Percentiles rank a stretch among this genome's conserved stretches.
Conservation (phyloP, 1,140 invertebrate genomes). For the Muscidifurax raptorellus region DNA sequence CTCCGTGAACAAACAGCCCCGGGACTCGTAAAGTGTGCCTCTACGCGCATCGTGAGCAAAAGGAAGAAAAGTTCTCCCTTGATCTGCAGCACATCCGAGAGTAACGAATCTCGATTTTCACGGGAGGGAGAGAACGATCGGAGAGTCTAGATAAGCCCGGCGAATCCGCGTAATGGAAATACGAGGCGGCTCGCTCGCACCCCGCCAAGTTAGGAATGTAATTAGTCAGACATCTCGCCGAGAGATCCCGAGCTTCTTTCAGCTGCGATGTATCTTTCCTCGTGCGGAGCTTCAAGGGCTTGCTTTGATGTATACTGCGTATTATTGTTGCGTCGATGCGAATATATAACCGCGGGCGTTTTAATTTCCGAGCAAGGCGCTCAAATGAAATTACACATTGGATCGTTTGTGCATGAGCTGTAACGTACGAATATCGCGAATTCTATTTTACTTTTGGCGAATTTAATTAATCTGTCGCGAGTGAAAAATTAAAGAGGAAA, state of each 20-base stretch:
- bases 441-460: no score
- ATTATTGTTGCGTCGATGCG: background rate
- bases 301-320: background rate
- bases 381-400: no score
- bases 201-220: conserved; percentile 35
- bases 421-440: no score
- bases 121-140: conserved; percentile 1
- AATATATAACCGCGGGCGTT: no score
- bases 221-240: conserved; percentile 30
- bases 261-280: background rate
- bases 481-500: no score
- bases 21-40: conserved; percentile 7
- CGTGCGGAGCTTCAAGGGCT: background rate
- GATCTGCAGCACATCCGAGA: background rate
- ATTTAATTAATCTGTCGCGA: no score
- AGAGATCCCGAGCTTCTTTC: background rate
- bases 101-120: background rate
- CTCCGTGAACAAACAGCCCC: background rate
- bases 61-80: background rate
- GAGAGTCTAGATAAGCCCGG: background rate
- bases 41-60: background rate
- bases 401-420: no score
- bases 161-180: conserved; percentile 4
- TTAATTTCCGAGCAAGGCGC: no score
- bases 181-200: background rate